Conservation (phyloP, 2,888 invertebrate genomes). For the Acleris sparsana region DNA sequence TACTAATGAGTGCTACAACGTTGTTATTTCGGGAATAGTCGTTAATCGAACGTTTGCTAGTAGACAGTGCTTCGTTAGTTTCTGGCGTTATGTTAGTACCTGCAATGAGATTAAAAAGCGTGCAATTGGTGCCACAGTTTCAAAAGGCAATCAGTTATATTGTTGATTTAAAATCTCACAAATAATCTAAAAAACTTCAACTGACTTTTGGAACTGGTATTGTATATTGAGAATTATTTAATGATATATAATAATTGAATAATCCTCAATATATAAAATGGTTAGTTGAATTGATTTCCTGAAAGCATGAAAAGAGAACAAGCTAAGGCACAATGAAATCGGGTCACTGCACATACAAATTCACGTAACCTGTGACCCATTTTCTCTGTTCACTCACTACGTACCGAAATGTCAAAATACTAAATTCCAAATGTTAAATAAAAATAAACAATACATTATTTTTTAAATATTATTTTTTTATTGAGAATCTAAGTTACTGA, state of each 20-base stretch:
- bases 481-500: no score
- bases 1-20: constrained; percentile 59
- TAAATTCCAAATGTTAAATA: no score
- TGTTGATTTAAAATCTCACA: neutral
- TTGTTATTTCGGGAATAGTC: constrained; percentile 63
- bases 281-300: neutral
- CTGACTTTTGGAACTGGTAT: neutral
- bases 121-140: constrained; percentile 18
- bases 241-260: neutral
- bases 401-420: no score
- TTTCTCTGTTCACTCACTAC: no score
- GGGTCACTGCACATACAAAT: no score
- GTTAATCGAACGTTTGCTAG: constrained; percentile 59
- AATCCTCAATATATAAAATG: neutral
- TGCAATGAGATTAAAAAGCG: constrained; percentile 47
- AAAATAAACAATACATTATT: no score
- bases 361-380: no score
- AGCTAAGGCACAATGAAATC: no score
- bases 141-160: neutral
- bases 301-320: neutral
- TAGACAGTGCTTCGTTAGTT: constrained; percentile 48
- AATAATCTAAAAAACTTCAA: neutral
- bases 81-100: constrained; percentile 56
- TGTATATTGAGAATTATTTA: neutral
- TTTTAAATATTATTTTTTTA: no score